Conservation (phyloP, 2,113 vertebrate species). For the Megaptera novaeangliae region DNA sequence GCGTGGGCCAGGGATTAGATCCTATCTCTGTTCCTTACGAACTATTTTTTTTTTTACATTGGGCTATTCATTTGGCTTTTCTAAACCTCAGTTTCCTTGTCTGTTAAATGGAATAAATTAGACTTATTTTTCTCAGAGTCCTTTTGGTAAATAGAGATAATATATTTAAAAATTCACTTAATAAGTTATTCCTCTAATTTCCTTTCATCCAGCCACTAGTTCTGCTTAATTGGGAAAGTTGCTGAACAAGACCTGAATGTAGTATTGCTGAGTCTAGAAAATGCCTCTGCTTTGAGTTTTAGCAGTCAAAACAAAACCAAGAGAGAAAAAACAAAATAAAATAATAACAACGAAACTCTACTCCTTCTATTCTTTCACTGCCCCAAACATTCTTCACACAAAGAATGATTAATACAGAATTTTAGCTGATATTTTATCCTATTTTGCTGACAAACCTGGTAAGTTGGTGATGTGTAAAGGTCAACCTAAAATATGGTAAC, state of each 20-base stretch:
- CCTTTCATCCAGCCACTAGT: neutral
- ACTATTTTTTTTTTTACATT: neutral
- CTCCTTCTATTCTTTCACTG: neutral
- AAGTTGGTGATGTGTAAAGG: neutral
- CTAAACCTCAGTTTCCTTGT: neutral
- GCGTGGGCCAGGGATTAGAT: neutral
- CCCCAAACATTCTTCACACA: neutral
- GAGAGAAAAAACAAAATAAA: neutral
- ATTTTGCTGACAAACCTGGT: neutral
- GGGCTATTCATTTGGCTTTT: neutral
- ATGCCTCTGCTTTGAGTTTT: neutral
- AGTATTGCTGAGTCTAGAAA: neutral
- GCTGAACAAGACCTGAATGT: neutral
- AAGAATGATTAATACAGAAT: neutral
- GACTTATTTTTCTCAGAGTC: neutral
- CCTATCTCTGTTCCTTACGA: neutral
- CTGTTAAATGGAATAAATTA: neutral
- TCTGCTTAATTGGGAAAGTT: neutral
- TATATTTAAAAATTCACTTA: neutral
- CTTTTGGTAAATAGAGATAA: neutral
- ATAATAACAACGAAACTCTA: neutral
- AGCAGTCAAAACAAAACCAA: neutral
- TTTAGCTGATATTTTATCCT: neutral
- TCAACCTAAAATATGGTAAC: neutral
- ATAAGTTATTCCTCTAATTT: neutral